phyloP scores from a whole-genome alignment of 2,888 invertebrate species.

The Oscheius onirici region DNA sequence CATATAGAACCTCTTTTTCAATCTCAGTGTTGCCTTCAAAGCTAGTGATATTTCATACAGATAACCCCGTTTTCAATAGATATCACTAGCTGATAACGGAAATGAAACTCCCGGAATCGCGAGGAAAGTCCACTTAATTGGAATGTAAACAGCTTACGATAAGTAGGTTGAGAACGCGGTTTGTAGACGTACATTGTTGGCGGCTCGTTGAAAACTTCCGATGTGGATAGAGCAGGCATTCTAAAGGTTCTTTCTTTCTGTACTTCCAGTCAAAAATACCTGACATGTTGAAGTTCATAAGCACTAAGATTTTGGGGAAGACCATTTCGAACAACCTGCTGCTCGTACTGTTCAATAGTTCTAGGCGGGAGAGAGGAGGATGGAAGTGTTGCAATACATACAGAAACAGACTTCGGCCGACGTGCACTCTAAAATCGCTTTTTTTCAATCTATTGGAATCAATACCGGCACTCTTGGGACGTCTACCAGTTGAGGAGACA shows the following conservation, averaged over 20 bases:
- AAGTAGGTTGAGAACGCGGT: slow-evolving; percentile 6
- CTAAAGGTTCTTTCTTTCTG: background rate
- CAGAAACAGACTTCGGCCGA: slow-evolving; percentile 25
- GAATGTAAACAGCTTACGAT: slow-evolving; percentile 10
- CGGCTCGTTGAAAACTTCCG: slow-evolving; percentile 32
- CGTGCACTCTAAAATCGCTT: background rate
- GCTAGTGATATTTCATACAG: background rate
- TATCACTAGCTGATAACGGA: background rate
- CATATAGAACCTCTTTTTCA: too few species aligned
- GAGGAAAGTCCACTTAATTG: too few species aligned
- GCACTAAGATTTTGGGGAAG: slow-evolving; percentile 22
- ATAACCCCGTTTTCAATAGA: background rate
- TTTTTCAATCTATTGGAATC: background rate
- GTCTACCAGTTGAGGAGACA: background rate
- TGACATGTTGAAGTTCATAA: slow-evolving; percentile 25
- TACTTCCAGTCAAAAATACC: background rate
- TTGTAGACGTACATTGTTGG: slow-evolving; percentile 33
- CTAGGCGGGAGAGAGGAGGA: slow-evolving; percentile 9
- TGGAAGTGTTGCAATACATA: slow-evolving; percentile 25
- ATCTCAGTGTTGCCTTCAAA: too few species aligned
- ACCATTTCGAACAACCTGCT: slow-evolving; percentile 23
- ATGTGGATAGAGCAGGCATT: slow-evolving; percentile 29
- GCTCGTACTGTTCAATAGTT: slow-evolving; percentile 26
- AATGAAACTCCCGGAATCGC: too few species aligned
- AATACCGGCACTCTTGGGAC: slow-evolving; percentile 6